Base-by-base conservation (phyloP, 2,888 invertebrate genomes). In the Callyntrura sp. region DNA sequence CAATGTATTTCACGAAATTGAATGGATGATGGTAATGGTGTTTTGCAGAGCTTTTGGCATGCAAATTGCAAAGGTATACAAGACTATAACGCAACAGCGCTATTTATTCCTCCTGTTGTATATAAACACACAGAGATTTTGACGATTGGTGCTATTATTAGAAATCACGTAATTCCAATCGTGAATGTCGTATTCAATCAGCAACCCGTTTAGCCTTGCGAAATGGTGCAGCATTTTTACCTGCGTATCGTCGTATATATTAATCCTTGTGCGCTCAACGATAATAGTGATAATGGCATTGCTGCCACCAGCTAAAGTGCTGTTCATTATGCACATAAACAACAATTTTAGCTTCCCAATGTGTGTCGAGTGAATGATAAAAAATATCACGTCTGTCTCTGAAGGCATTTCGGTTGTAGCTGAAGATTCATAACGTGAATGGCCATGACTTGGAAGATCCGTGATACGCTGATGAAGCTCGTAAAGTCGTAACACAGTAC, bases 161-260 rank as follows among this genome's bases (percentile, higher is more conserved):
- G 83, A 83, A 88, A 88, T 88, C 88, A 83, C 88, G 88, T 83
- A 88, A 88, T 83, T 57, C 51, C 82, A 88, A 73, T 60, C 60
- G 23, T 57, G 43, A 87, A 79, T n/a, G 23, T 70, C 55, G 57
- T 45, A 45, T 60, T 35, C 25, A 76, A 25, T 25, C 76, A 48
- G 17, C 28, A 17, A 17, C 6, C 8, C 28, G 14, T 20, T 48
- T 45, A 45, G 48, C 48, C 73, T 73, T 45, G 43, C 11, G 11
- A 5, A 73, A 12, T 12, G 35, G 4, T 43, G 43, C 70, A 70
- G 25, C 62, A 8, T 62, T 23, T 62, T 23, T 62, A 60, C 60
- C 60, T 60, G 60, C 12, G 17, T 43, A 23, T 23, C 11, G 23
- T 23, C 4, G 2, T 4, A 17, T 20, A 60, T 60, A 51, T 6